Base-by-base conservation (phyloP, 2,113 vertebrate genomes). In the Girardinichthys multiradiatus region DNA sequence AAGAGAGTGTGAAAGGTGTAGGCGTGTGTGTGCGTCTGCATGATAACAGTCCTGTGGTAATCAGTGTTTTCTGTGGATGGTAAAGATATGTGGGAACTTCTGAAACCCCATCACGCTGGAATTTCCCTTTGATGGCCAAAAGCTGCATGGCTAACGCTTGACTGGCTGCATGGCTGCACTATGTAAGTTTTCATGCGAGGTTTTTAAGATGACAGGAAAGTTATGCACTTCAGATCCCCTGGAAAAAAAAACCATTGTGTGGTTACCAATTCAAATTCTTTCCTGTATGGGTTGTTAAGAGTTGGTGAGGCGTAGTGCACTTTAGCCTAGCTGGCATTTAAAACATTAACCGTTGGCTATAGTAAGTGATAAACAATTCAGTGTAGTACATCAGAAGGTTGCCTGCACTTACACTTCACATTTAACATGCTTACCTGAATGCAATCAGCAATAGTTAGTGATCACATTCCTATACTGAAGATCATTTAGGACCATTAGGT, bases 171-270 rank as follows among this genome's bases (percentile, higher is more conserved):
- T 89, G 90, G 90, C 82, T 64, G 87, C 64, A 71, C 68, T 48
- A 89, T 92, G 86, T 91, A 86, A 77, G 86, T 92, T 94, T 93
- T 93, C 90, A 91, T 76, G 64, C 54, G 7, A 76, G 81, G 73
- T 86, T 82, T 88, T 89, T 80, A 79, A 89, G 85, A 91, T 90
- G 90, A 91, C 91, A 92, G n/a, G n/a, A n/a, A 89, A 90, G 88
- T 91, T 91, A 92, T 72, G 84, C 77, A 86, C 90, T 92, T 90
- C 84, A 83, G 90, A 91, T 87, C 79, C 61, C 79, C 81, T 75
- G 75, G 2, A 10, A 21, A 80, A 79, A 87, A 26, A 72, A 83
- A 45, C 80, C 82, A 82, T 67, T 87, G 72, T 83, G 81, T 77
- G 86, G 85, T 92, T 85, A 89, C 78, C 74, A 76, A 77, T 85